Evolutionary conservation across 2,797 vertebrate genomes (phyloP).

Genomic region (Alosa sapidissima): DNA sequence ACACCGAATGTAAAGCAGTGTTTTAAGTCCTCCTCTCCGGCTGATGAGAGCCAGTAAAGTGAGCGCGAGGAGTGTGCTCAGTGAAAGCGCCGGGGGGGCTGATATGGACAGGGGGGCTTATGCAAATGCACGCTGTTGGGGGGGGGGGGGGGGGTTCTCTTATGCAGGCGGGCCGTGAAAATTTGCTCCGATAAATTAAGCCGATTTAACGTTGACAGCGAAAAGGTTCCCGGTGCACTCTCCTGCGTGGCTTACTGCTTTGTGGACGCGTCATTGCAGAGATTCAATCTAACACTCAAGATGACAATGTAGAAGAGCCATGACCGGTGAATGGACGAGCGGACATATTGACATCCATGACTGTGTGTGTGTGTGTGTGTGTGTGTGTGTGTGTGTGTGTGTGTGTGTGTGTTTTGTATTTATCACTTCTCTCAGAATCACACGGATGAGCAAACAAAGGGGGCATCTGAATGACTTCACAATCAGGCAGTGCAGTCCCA

Average conservation of each 20-base stretch:
- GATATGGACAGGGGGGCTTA: slow-evolving; percentile 26
- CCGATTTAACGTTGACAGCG: slow-evolving; percentile 41
- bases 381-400: not conserved
- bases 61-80: slow-evolving; percentile 30
- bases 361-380: not conserved
- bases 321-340: not conserved
- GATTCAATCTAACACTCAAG: slow-evolving; percentile 28
- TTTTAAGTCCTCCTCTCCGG: slow-evolving; percentile 51
- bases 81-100: not conserved
- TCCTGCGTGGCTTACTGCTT: not conserved
- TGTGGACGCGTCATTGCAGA: not conserved
- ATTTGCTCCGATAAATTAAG: slow-evolving; percentile 41
- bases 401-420: not conserved
- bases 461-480: not conserved
- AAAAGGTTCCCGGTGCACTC: not conserved
- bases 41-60: slow-evolving; percentile 48
- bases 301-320: slow-evolving; percentile 33
- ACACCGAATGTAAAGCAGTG: slow-evolving; percentile 45
- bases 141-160: slow-evolving; percentile 47
- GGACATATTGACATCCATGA: not conserved
- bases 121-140: slow-evolving; percentile 43
- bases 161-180: slow-evolving; percentile 31
- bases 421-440: not conserved
- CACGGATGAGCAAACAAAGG: not conserved
- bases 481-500: slow-evolving; percentile 16